Evolutionary conservation across 2,888 invertebrate genomes (phyloP), one percentile per base, ranked within the genome.

Genomic region (Atethmia centrago): DNA sequence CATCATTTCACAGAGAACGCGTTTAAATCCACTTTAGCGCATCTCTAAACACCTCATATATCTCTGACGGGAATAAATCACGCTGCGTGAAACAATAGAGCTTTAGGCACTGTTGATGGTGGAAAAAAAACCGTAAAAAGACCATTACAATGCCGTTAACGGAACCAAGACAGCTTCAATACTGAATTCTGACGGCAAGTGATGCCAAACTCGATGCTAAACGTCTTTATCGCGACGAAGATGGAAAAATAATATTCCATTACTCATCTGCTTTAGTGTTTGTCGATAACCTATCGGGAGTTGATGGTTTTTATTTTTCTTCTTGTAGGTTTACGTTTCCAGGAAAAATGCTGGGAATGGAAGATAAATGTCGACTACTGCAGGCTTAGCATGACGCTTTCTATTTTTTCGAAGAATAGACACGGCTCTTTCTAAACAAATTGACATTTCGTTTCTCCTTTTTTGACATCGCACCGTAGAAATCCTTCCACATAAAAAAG

Each of bases 61-160:
- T 90, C 85, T 85, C 85, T 82, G 77, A 83, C 82, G 87, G 84
- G 87, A 88, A 92, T 93, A 93, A 93, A 93, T 93, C 93, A 90
- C 86, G 72, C 62, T 21, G 86, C 84, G 83, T 87, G 90, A 91
- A 91, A 93, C 93, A 93, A 93, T 90, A 91, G 92, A 88, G 88
- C 85, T 83, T 79, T 77, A 71, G 69, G 80, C 81, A 78, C 68
- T 65, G 85, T 84, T 88, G 88, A 87, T 89, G 88, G 85, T 87
- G 85, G 85, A 82, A 86, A 85, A 85, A 87, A 87, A 90, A 92
- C 91, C 92, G 93, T 93, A 93, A 93, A 92, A 93, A 92, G 87
- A 88, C 90, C 93, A 93, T 93, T 92, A 92, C 87, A 87, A 76
- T 67, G 87, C 89, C 90, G 91, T 91, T 92, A 92, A 89, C 89